Conservation (phyloP, 2,797 vertebrate genomes). For the Hylomyscus alleni region DNA sequence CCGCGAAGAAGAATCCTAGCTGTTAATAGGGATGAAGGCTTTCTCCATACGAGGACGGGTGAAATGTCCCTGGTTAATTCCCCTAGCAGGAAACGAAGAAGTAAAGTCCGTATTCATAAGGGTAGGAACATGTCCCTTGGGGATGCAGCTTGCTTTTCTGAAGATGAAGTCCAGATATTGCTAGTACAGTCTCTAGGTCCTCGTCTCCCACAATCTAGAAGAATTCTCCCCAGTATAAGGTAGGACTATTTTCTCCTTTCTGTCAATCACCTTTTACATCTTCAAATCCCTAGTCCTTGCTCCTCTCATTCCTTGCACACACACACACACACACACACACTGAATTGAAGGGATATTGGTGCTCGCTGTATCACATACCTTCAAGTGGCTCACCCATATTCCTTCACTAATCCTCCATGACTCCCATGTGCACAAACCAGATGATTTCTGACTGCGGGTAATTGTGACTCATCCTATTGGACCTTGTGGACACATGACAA, state of each 20-base stretch:
- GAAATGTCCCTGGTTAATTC: not conserved
- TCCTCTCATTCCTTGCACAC: not conserved
- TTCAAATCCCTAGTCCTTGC: not conserved
- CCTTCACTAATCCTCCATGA: not conserved
- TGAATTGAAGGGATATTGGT: not conserved
- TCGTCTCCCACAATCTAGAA: not conserved
- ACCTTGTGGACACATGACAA: not conserved
- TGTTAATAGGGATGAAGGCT: not conserved
- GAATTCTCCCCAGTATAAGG: no score
- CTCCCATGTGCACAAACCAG: not conserved
- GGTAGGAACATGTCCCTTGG: not conserved
- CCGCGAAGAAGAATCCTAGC: not conserved
- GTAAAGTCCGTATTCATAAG: not conserved
- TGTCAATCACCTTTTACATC: not conserved
- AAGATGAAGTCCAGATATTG: not conserved
- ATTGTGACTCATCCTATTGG: not conserved
- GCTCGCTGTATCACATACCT: not conserved
- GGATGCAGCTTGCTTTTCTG: not conserved
- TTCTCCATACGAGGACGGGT: not conserved
- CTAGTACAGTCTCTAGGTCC: not conserved
- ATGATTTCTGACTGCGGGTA: not conserved
- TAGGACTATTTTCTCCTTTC: not conserved
- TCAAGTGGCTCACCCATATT: fast-evolving
- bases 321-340: not conserved
- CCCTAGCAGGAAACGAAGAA: not conserved